These are phyloP conservation scores for Polydrusus pterygomalis DNA, from an alignment of 2,888 invertebrate species.

Conservation along the genomic window DNA sequence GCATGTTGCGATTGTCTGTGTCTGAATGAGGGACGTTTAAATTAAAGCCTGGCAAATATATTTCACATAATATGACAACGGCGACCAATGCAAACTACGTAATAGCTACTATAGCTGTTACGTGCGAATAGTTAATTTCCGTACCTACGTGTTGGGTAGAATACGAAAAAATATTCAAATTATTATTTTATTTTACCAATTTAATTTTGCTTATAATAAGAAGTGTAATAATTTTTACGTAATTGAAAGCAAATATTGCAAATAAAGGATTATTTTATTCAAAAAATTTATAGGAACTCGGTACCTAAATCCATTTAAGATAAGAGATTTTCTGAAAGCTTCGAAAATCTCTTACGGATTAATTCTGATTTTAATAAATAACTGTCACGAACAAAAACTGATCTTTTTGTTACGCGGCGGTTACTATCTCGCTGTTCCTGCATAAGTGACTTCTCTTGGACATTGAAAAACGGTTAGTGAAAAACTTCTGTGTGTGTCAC, in stretches of 20 bases:
- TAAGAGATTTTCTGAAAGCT: constrained; percentile 11
- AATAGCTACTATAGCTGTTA: too few relatives aligned
- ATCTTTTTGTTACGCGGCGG: not conserved
- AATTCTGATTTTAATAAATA: constrained; percentile 24
- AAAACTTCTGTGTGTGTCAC: not conserved
- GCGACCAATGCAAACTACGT: too few relatives aligned
- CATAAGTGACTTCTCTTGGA: constrained; percentile 17
- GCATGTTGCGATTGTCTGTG: too few relatives aligned
- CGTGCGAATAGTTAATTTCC: too few relatives aligned
- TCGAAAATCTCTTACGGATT: constrained; percentile 2
- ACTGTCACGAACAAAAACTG: not conserved
- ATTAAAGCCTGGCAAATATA: too few relatives aligned
- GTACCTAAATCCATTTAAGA: constrained; percentile 11
- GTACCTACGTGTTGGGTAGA: too few relatives aligned
- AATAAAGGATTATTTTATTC: constrained; percentile 2
- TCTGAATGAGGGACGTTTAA: too few relatives aligned
- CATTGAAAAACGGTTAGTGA: constrained; percentile 10
- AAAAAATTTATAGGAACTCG: not conserved
- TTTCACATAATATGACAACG: too few relatives aligned
- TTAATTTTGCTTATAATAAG: not conserved
- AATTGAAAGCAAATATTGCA: not conserved
- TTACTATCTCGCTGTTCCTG: constrained; percentile 4
- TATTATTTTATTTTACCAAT: not conserved
- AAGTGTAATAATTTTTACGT: not conserved
- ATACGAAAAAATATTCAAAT: too few relatives aligned